Base-by-base conservation (phyloP, 1,140 invertebrate genomes). In the Octopus sinensis region DNA sequence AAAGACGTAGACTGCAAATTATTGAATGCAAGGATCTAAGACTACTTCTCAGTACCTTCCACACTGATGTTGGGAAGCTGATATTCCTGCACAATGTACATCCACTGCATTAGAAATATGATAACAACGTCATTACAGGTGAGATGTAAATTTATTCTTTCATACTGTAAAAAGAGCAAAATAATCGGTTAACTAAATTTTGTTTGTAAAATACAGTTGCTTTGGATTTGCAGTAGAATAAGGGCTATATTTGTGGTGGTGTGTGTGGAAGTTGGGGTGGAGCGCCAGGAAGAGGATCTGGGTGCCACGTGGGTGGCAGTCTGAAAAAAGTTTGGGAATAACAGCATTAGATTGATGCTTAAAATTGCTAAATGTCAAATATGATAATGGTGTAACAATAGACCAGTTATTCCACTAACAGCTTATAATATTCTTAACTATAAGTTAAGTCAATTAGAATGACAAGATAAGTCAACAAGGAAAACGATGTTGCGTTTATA, bases 151-250 rank as follows among this genome's bases (percentile, higher is more conserved):
- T 68, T 12, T 68, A 68, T 1, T 68, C 62, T 68, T 68, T 68
- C 62, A 2, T 68, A 68, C 12, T 68, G 1, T n/a, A 13, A 68
- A 68, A 68, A 13, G n/a, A 68, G n/a, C n/a, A n/a, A n/a, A n/a
- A 13, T 68, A 13, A 68, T n/a, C n/a, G n/a, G 62, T 43, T 43
- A 0, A 68, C 1, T 68, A 68, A 68, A n/a, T 68, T 68, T 68
- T 68, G n/a, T 12, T 68, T 68, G 62, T 68, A n/a, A 68, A 68
- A 68, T 68, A 68, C 62, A 68, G 62, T n/a, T 68, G 62, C n/a
- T 68, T 68, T 68, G 62, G n/a, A 68, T 68, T 68, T 68, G 62
- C 62, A 68, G 62, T 68, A 68, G 1, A 68, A 12, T n/a, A 13
- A 13, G n/a, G 12, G n/a, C 3, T n/a, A 68, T 13, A n/a, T 13